These are phyloP conservation scores for Pangasius sanitwongsei DNA, from an alignment of 2,797 vertebrate species.

Conservation along the genomic window DNA sequence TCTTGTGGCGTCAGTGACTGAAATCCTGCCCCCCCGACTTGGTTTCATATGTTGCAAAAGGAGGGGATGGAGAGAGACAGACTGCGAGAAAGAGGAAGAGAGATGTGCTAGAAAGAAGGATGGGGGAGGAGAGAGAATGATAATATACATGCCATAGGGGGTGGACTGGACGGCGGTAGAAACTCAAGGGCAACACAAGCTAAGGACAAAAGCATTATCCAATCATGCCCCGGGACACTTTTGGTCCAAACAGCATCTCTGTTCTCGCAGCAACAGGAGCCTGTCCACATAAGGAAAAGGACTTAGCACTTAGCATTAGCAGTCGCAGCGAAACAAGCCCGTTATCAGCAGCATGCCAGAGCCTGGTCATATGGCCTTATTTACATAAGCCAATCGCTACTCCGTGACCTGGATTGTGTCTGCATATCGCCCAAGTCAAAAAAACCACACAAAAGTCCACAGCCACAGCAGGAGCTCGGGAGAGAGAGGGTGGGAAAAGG, in stretches of 20 bases:
- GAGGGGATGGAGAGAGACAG: slow-evolving; percentile 77
- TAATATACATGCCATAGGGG: slow-evolving; percentile 48
- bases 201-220: slow-evolving; percentile 83
- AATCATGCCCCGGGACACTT: slow-evolving; percentile 73
- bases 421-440: slow-evolving; percentile 75
- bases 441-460: slow-evolving; percentile 70
- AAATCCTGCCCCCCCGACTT: slow-evolving; percentile 80
- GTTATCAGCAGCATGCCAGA: slow-evolving; percentile 43
- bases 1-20: slow-evolving; percentile 74
- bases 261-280: slow-evolving; percentile 29
- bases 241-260: slow-evolving; percentile 59
- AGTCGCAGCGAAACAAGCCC: slow-evolving; percentile 37
- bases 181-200: slow-evolving; percentile 84
- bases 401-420: slow-evolving; percentile 81
- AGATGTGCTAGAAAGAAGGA: slow-evolving; percentile 46
- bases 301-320: slow-evolving; percentile 50
- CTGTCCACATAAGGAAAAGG: slow-evolving; percentile 20
- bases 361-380: slow-evolving; percentile 57
- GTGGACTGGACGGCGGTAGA: slow-evolving; percentile 73
- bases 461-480: slow-evolving; percentile 56
- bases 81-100: slow-evolving; percentile 68
- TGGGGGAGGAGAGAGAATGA: slow-evolving; percentile 50
- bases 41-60: slow-evolving; percentile 81
- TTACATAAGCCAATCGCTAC: slow-evolving; percentile 77
- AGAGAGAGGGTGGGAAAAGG: slow-evolving; percentile 62